A percentile compares a stretch with the other conserved stretches of the same genome.
Evolutionary conservation across 2,888 invertebrate species (phyloP).

Genomic region (Drosophila monieri): DNA sequence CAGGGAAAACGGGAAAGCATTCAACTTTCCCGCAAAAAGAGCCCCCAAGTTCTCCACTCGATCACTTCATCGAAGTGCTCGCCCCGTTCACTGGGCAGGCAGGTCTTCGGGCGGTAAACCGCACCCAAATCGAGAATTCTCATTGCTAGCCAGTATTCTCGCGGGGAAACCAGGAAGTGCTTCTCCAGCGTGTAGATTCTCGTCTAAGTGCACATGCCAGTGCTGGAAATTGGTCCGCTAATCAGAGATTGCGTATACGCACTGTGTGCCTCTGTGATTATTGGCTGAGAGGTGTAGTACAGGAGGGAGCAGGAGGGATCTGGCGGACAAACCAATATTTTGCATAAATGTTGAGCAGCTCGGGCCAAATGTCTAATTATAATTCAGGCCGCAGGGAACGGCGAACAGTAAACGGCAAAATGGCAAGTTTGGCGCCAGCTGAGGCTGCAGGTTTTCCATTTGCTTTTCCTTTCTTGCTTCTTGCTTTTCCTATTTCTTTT

Average conservation of each 20-base stretch:
- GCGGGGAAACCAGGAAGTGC: slow-evolving; percentile 35
- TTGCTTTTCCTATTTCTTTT: slow-evolving; percentile 32
- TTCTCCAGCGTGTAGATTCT: slow-evolving; percentile 11
- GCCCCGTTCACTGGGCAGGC: slow-evolving; percentile 8
- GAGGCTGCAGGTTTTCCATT: slow-evolving; percentile 42
- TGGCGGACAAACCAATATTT: slow-evolving; percentile 55
- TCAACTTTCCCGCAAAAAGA: slow-evolving; percentile 12
- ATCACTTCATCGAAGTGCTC: not conserved
- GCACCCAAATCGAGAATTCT: slow-evolving; percentile 52
- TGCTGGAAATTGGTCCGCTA: slow-evolving; percentile 37
- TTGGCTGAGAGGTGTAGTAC: not conserved
- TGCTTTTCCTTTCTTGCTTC: slow-evolving; percentile 52
- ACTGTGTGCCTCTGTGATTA: slow-evolving; percentile 68
- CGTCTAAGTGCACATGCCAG: slow-evolving; percentile 11
- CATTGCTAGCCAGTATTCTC: slow-evolving; percentile 40
- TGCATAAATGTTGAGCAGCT: slow-evolving; percentile 65
- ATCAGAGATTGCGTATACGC: slow-evolving; percentile 74
- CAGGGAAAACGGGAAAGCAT: slow-evolving; percentile 26
- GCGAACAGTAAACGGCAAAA: slow-evolving; percentile 32
- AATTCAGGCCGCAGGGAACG: slow-evolving; percentile 40
- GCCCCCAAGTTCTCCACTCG: not conserved
- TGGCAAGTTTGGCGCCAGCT: slow-evolving; percentile 41
- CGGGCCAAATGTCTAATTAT: slow-evolving; percentile 61
- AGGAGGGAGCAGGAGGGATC: not conserved
- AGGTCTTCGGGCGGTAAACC: slow-evolving; percentile 19